Conservation (phyloP, 2,888 invertebrate species). For the Leptinotarsa juncta region DNA sequence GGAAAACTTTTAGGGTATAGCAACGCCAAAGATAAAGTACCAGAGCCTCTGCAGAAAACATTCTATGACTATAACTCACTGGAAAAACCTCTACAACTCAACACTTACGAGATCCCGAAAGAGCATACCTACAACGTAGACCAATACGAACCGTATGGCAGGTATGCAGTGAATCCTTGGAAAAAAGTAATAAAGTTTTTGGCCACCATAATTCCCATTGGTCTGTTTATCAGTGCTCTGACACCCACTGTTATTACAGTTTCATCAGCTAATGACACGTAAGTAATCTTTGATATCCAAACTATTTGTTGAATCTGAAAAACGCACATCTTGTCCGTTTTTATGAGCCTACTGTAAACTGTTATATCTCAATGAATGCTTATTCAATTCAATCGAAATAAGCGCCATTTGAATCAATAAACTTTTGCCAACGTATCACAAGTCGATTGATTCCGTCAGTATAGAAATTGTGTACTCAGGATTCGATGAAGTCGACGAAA, state of each 20-base stretch:
- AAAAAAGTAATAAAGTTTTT: constrained; percentile 74
- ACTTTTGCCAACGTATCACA: no score
- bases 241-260: constrained; percentile 76
- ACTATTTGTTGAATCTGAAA: no score
- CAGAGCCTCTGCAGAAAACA: constrained; percentile 40
- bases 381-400: no score
- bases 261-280: constrained; percentile 61
- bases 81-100: constrained; percentile 45
- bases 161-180: constrained; percentile 67
- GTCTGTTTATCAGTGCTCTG: constrained; percentile 77
- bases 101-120: constrained; percentile 22
- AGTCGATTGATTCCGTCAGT: no score
- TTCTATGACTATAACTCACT: constrained; percentile 46
- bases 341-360: no score
- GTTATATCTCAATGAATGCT: no score
- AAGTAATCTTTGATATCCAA: constrained; percentile 43
- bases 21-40: constrained; percentile 26
- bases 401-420: no score
- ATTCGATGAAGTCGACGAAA: no score
- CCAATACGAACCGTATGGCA: constrained; percentile 31
- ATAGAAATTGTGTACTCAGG: no score
- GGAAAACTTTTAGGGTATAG: constrained; percentile 32
- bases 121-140: constrained; percentile 28
- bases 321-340: no score
- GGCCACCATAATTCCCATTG: constrained; percentile 78